A percentile compares a stretch with the other conserved stretches of the same genome.
Conservation (phyloP, 2,888 invertebrate species). For the Rotaria socialis region DNA sequence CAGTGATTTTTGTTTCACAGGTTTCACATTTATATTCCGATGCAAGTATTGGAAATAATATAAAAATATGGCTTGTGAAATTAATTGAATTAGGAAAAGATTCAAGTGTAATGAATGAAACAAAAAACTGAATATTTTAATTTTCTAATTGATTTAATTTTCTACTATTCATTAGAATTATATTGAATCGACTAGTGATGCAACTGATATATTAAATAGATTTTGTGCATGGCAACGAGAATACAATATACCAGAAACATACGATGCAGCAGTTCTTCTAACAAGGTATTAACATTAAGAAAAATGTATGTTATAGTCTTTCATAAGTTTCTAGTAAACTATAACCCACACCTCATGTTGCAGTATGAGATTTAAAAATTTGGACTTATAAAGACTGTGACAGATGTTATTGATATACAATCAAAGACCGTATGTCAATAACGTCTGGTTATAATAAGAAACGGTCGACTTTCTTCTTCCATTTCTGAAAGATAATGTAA, state of each 20-base stretch:
- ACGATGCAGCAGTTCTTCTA: slow-evolving; percentile 38
- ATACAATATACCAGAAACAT: not conserved
- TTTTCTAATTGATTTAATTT: not conserved
- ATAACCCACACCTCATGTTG: no score
- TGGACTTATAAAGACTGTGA: no score
- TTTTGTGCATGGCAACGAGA: slow-evolving; percentile 32
- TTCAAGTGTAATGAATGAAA: not conserved
- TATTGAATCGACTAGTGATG: not conserved
- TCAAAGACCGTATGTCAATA: not conserved
- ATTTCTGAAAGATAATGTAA: no score
- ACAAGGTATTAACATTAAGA: not conserved
- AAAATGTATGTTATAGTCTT: no score
- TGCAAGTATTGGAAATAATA: slow-evolving; percentile 35
- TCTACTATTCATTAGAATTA: not conserved
- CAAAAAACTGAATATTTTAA: not conserved
- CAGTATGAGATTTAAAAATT: no score
- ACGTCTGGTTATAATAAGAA: no score
- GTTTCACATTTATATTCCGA: slow-evolving; percentile 25
- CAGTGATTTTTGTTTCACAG: not conserved
- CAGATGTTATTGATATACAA: no score
- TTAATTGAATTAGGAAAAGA: not conserved
- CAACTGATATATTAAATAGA: not conserved
- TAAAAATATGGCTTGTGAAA: slow-evolving; percentile 27
- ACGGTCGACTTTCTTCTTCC: no score
- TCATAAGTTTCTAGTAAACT: no score